Conservation (phyloP, 2,888 invertebrate species). For the Tipula confusa region DNA sequence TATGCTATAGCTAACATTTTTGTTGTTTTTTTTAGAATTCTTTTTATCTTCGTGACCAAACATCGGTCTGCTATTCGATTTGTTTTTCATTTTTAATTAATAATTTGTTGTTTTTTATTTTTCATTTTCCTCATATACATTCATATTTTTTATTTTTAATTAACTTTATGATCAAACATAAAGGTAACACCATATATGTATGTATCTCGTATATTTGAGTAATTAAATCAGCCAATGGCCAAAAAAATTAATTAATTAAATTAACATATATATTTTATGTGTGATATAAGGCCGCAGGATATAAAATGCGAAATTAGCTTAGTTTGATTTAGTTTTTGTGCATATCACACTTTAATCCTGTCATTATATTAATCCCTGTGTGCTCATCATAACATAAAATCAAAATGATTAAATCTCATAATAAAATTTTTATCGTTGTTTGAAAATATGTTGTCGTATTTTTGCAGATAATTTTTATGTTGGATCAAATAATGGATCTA, state of each 20-base stretch:
- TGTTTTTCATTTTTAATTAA: not conserved
- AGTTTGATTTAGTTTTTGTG: not conserved
- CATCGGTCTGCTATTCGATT: not conserved
- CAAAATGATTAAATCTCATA: not conserved
- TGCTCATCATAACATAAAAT: not conserved
- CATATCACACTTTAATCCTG: not conserved
- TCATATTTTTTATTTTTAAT: not conserved
- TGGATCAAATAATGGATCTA: not conserved
- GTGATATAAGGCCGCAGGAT: not conserved
- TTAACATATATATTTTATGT: not conserved
- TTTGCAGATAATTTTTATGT: not conserved
- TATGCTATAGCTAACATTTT: not conserved
- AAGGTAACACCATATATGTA: too few species aligned
- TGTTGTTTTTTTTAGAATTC: not conserved
- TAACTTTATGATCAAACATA: not conserved
- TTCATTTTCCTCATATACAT: not conserved
- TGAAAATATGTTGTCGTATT: not conserved
- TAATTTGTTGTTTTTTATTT: too few species aligned
- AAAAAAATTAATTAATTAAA: not conserved
- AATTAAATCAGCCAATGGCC: not conserved
- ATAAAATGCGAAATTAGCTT: not conserved
- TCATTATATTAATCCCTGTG: not conserved
- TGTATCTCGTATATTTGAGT: not conserved
- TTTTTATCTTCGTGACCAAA: too few species aligned
- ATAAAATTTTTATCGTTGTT: not conserved